Percentiles rank a stretch among this genome's conserved stretches.
These are phyloP conservation scores for Limanda limanda DNA, from an alignment of 2,113 vertebrate genomes.

Conservation along the genomic window DNA sequence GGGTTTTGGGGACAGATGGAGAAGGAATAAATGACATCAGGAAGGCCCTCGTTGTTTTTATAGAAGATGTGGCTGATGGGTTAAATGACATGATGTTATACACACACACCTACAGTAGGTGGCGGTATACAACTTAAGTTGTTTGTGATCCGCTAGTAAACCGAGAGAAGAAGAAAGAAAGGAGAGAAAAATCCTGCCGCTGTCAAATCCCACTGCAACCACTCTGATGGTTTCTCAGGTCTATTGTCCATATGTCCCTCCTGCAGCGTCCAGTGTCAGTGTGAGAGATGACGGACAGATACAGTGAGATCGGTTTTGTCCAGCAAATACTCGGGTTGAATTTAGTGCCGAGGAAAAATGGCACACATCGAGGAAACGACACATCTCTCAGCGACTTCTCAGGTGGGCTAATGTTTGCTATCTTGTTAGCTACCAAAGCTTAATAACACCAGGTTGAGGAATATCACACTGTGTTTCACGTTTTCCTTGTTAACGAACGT, in stretches of 20 bases:
- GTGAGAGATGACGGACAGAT: constrained; percentile 75
- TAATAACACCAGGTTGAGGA: not conserved
- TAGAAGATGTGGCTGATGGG: no score
- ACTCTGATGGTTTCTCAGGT: constrained; percentile 27
- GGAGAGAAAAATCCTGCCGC: not conserved
- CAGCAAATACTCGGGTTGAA: constrained; percentile 83
- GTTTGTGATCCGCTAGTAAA: no score
- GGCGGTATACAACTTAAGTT: no score
- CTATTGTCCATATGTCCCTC: constrained; percentile 4
- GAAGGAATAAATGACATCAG: no score
- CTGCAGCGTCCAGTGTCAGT: constrained; percentile 5
- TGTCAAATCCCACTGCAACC: not conserved
- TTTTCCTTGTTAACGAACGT: not conserved
- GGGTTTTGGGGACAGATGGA: no score
- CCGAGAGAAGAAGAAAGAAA: no score
- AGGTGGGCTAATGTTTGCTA: constrained; percentile 67
- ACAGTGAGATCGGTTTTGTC: constrained; percentile 76
- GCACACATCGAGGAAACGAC: constrained; percentile 73
- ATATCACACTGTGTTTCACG: not conserved
- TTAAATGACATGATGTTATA: no score
- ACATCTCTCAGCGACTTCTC: constrained; percentile 82
- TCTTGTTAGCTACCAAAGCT: constrained; percentile 6
- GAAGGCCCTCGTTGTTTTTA: no score
- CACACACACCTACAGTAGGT: no score
- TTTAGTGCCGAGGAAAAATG: constrained; percentile 81